These are phyloP conservation scores for Steinernema carpocapsae DNA, from an alignment of 2,888 invertebrate genomes.

Conservation along the genomic window DNA sequence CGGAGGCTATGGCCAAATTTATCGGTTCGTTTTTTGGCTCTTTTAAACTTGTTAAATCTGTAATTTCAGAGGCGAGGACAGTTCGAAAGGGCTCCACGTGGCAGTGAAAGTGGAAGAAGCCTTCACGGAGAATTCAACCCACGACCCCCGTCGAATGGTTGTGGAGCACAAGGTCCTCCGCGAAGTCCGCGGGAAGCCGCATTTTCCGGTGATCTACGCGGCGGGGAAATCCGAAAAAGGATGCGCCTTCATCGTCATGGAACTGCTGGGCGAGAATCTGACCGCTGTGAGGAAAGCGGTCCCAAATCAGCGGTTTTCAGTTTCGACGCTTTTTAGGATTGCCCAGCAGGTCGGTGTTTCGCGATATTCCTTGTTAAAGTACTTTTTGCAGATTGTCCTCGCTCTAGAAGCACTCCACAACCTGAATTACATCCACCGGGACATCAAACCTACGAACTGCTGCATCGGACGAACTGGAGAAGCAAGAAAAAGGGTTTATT, in stretches of 20 bases:
- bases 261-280: slow-evolving; percentile 39
- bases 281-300: slow-evolving; percentile 18
- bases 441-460: slow-evolving; percentile 38
- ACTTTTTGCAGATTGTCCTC: slow-evolving; percentile 4
- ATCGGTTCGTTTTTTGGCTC: background rate
- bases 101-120: slow-evolving; percentile 41
- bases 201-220: slow-evolving; percentile 41
- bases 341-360: slow-evolving; percentile 36
- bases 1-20: slow-evolving; percentile 19
- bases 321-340: slow-evolving; percentile 36
- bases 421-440: slow-evolving; percentile 38
- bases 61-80: background rate
- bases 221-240: slow-evolving; percentile 38
- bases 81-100: slow-evolving; percentile 18
- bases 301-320: slow-evolving; percentile 30
- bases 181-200: slow-evolving; percentile 39
- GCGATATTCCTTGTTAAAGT: background rate
- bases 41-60: background rate
- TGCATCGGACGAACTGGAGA: slow-evolving; percentile 34
- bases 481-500: slow-evolving; percentile 31
- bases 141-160: slow-evolving; percentile 41
- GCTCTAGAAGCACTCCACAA: slow-evolving; percentile 40
- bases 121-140: background rate
- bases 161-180: slow-evolving; percentile 42
- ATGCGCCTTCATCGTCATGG: slow-evolving; percentile 41